phyloP scores from a whole-genome alignment of 53 echinoderm and acorn worm species.

The Hippasteria phrygiana region DNA sequence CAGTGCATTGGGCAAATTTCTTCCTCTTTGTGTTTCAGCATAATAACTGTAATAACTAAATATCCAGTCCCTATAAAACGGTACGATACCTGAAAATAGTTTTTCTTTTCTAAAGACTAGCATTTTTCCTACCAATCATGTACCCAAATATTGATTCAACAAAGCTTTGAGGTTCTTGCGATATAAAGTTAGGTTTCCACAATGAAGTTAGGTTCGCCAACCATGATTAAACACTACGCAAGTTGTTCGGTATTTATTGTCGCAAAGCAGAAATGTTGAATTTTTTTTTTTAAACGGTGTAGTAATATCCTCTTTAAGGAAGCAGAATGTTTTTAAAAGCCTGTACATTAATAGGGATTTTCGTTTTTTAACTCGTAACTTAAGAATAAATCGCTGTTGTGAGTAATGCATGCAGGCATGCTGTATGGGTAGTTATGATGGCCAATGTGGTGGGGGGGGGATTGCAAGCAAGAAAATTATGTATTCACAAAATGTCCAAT shows the following conservation, averaged over 20 bases:
- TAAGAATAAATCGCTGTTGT: not conserved
- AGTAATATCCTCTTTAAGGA: not conserved
- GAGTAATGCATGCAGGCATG: conserved; percentile 46
- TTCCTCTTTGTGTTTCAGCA: no score
- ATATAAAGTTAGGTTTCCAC: not conserved
- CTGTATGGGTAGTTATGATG: not conserved
- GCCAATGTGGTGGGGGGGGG: not conserved
- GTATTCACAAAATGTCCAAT: not conserved
- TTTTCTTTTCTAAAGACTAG: not conserved
- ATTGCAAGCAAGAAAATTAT: not conserved
- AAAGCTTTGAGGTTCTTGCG: not conserved
- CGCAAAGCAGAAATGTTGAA: not conserved
- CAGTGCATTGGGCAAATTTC: no score
- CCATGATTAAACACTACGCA: conserved; percentile 20
- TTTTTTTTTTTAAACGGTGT: not conserved
- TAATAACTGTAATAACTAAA: no score
- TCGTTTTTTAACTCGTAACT: not conserved
- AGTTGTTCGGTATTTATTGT: conserved; percentile 14
- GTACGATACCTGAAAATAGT: no score
- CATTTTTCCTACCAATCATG: not conserved
- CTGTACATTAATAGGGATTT: conserved; percentile 22
- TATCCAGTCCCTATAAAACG: no score
- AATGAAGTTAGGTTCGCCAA: not conserved
- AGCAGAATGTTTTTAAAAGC: not conserved
- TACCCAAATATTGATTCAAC: not conserved